phyloP scores from a whole-genome alignment of 2,113 vertebrate genomes.

The Elanus axillaris region DNA sequence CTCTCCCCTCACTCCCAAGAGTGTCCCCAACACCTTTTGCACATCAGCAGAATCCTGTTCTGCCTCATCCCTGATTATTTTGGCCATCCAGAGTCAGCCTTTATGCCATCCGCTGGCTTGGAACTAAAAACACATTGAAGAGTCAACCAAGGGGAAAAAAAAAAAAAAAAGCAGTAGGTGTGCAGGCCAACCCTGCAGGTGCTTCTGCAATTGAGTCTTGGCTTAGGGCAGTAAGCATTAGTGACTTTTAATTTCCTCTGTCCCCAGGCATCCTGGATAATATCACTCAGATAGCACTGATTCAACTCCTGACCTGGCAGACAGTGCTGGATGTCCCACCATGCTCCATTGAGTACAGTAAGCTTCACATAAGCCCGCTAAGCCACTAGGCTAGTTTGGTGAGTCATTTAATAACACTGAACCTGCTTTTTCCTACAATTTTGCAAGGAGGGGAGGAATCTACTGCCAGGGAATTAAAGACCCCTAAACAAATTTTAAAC shows the following conservation, averaged over 20 bases:
- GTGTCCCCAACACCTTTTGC: neutral
- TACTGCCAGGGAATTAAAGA: conserved; percentile 12
- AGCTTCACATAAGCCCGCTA: conserved; percentile 49
- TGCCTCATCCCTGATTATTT: neutral
- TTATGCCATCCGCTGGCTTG: conserved; percentile 13
- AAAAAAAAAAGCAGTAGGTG: neutral
- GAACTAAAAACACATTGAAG: conserved; percentile 16
- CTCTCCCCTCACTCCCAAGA: neutral
- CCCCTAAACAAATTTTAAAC: conserved; percentile 47
- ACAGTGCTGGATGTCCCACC: conserved; percentile 26
- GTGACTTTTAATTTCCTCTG: conserved; percentile 67
- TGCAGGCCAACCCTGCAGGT: conserved; percentile 37
- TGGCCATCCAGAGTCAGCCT: neutral
- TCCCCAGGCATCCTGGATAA: conserved; percentile 54
- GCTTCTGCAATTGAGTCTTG: conserved; percentile 50
- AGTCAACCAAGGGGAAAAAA: neutral
- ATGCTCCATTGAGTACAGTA: conserved; percentile 28
- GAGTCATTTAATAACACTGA: conserved; percentile 56
- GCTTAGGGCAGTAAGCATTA: conserved; percentile 7
- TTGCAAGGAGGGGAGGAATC: neutral
- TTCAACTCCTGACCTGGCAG: conserved; percentile 60
- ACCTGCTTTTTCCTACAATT: neutral
- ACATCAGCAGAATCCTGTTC: neutral
- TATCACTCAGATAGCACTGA: conserved; percentile 45
- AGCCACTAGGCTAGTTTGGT: conserved; percentile 24